phyloP scores from a whole-genome alignment of 2,888 invertebrate genomes.

The Sinopyrophorus schimmeli region DNA sequence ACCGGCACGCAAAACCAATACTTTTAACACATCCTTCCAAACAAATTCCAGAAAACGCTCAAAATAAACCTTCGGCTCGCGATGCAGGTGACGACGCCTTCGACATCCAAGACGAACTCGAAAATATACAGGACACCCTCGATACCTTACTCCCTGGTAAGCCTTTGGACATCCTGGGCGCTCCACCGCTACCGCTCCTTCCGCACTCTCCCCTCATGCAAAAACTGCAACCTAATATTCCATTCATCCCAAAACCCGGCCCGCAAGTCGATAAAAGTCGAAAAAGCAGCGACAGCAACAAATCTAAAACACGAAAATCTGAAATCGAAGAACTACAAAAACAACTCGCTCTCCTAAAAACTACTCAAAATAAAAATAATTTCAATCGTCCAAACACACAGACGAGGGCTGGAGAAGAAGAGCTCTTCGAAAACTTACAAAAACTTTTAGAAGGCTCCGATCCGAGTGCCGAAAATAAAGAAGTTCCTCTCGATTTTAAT shows the following conservation, averaged over 20 bases:
- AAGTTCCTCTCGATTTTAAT: slow-evolving; percentile 2
- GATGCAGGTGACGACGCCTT: too few species aligned
- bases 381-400: slow-evolving; percentile 13
- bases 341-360: neutral
- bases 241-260: too few species aligned
- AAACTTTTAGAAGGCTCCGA: slow-evolving; percentile 8
- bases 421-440: slow-evolving; percentile 21
- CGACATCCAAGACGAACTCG: too few species aligned
- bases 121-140: too few species aligned
- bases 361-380: too few species aligned
- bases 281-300: slow-evolving; percentile 5
- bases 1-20: neutral
- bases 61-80: too few species aligned
- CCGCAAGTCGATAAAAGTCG: neutral
- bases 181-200: neutral
- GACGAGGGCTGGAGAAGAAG: slow-evolving; percentile 11
- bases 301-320: neutral
- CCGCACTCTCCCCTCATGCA: neutral
- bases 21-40: too few species aligned
- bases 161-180: too few species aligned
- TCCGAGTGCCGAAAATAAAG: slow-evolving; percentile 14
- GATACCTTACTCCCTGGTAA: too few species aligned
- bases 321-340: slow-evolving; percentile 13
- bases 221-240: slow-evolving; percentile 24
- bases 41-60: too few species aligned